Evolutionary conservation across 2,113 vertebrate genomes (phyloP).

Genomic region (Aptenodytes forsteri): DNA sequence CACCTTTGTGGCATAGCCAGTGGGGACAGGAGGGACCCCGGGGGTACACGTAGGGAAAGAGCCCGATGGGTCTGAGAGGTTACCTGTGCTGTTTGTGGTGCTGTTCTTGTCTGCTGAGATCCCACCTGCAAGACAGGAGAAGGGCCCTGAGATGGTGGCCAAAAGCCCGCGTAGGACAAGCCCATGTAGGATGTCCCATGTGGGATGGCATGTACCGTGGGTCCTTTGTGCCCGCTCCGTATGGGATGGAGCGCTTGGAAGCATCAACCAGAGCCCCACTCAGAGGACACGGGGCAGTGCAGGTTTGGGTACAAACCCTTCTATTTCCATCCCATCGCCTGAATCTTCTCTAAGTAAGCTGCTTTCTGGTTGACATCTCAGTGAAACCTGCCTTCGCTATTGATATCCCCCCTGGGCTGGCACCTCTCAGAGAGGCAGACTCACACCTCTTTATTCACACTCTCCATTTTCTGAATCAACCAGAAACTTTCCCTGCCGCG

Average conservation of each 20-base stretch:
- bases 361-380: background rate
- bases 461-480: background rate
- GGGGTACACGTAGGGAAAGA: accelerated
- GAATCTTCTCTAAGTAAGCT: background rate
- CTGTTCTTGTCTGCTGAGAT: background rate
- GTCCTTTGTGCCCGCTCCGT: background rate
- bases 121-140: constrained; percentile 36
- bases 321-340: background rate
- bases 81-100: background rate
- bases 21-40: background rate
- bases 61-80: background rate
- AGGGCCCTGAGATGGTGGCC: background rate
- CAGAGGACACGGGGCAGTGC: accelerated
- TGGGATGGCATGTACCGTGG: accelerated
- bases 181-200: background rate
- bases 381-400: background rate
- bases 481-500: background rate
- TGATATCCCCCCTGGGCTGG: accelerated
- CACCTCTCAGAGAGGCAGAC: background rate
- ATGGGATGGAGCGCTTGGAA: background rate
- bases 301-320: background rate
- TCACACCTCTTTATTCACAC: background rate
- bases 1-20: background rate
- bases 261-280: background rate
- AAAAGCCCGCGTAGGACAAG: background rate